Evolutionary conservation across 2,888 invertebrate genomes (phyloP).

Genomic region (Sinopyrophorus schimmeli): DNA sequence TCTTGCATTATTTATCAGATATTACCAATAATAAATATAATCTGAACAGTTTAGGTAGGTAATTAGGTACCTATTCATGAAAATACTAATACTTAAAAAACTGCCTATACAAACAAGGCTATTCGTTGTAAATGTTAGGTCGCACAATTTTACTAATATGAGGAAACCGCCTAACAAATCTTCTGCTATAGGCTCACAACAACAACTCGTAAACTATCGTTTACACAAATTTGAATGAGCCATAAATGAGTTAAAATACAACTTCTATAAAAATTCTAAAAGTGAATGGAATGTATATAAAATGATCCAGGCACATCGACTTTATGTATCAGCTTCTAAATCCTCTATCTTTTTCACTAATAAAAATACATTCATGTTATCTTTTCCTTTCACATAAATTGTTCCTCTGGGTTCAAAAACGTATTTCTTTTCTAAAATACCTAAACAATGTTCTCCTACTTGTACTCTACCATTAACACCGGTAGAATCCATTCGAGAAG

Average conservation of each 20-base stretch:
- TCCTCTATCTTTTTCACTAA: constrained; percentile 57
- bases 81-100: constrained; percentile 12
- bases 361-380: constrained; percentile 90
- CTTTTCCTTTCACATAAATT: constrained; percentile 96
- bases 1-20: constrained; percentile 6
- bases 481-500: constrained; percentile 96
- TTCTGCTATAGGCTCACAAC: constrained; percentile 7
- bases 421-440: constrained; percentile 72
- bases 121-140: constrained; percentile 17
- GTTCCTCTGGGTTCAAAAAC: constrained; percentile 91
- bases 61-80: neutral
- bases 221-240: constrained; percentile 5
- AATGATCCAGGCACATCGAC: constrained; percentile 22
- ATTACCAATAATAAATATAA: constrained; percentile 13
- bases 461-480: constrained; percentile 86
- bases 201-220: constrained; percentile 2
- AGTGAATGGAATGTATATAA: constrained; percentile 20
- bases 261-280: constrained; percentile 14
- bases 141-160: constrained; percentile 11
- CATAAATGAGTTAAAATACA: neutral
- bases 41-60: too few species aligned
- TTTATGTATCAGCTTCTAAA: constrained; percentile 9
- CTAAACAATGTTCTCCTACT: constrained; percentile 75
- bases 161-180: constrained; percentile 5
- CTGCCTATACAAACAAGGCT: constrained; percentile 20